Percentiles rank a stretch among this genome's conserved stretches.
phyloP scores from a whole-genome alignment of 2,797 vertebrate genomes.

The Chaunax sp. region DNA sequence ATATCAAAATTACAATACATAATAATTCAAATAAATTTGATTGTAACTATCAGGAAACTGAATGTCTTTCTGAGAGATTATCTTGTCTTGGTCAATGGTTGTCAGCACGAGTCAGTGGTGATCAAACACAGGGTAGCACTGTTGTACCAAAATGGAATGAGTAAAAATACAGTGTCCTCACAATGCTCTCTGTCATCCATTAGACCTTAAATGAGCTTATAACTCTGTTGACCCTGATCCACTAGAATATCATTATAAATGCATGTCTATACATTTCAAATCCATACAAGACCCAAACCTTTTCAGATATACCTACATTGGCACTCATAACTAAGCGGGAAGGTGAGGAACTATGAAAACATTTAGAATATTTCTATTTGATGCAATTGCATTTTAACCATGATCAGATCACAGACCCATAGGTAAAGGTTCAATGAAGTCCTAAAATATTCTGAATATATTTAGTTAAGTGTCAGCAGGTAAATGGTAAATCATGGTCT shows the following conservation, averaged over 20 bases:
- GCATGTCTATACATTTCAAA: neutral
- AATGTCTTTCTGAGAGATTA: neutral
- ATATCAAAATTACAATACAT: no score
- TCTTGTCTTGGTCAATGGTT: neutral
- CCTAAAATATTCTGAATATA: neutral
- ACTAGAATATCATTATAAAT: neutral
- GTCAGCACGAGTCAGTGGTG: neutral
- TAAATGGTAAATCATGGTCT: neutral
- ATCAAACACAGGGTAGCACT: constrained; percentile 37
- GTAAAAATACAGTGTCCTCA: neutral
- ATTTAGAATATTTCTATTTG: neutral
- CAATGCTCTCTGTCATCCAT: no score
- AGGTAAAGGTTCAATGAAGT: neutral
- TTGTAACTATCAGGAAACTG: neutral
- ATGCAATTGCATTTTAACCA: neutral
- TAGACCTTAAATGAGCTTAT: neutral
- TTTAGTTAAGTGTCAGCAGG: neutral
- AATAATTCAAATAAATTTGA: no score
- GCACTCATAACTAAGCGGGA: no score
- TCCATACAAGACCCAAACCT: neutral
- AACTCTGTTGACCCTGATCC: neutral
- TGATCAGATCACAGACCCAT: neutral
- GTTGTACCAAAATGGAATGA: constrained; percentile 1
- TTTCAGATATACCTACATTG: neutral
- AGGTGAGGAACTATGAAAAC: neutral